These are phyloP conservation scores for Phocides pigmalion DNA, from an alignment of 1,140 invertebrate genomes.

Conservation along the genomic window DNA sequence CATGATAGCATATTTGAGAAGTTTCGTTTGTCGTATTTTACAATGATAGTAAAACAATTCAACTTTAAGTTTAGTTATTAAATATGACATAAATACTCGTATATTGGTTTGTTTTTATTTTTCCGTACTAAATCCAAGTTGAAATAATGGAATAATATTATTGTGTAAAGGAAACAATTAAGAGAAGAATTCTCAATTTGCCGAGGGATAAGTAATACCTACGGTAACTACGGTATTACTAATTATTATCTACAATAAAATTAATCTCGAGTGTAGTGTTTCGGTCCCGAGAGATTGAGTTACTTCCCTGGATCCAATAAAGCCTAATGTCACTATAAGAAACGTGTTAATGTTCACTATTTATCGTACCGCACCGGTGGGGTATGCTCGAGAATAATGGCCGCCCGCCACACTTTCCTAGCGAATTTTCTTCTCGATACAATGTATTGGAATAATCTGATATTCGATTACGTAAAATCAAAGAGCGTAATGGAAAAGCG, in stretches of 20 bases:
- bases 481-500: conserved; percentile 24
- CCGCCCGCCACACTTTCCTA: conserved; percentile 22
- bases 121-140: conserved; percentile 1
- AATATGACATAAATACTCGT: no score
- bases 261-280: conserved; percentile 43
- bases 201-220: conserved; percentile 1
- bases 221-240: conserved; percentile 14
- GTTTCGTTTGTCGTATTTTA: no score
- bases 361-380: conserved; percentile 44
- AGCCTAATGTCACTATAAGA: conserved; percentile 63
- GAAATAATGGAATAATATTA: not conserved
- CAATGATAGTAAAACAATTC: no score
- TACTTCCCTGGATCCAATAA: conserved; percentile 54
- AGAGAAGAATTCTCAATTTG: not conserved
- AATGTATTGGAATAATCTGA: conserved; percentile 28
- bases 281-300: conserved; percentile 50
- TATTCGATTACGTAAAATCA: conserved; percentile 18
- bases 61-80: no score
- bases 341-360: conserved; percentile 62
- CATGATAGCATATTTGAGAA: no score
- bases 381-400: conserved; percentile 42
- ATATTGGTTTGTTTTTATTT: conserved; percentile 3
- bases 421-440: conserved; percentile 25
- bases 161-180: not conserved
- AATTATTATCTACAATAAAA: conserved; percentile 41